These are phyloP conservation scores for Ophioderma brevispina DNA, from an alignment of 35 echinoderm and acorn worm genomes.

Conservation along the genomic window DNA sequence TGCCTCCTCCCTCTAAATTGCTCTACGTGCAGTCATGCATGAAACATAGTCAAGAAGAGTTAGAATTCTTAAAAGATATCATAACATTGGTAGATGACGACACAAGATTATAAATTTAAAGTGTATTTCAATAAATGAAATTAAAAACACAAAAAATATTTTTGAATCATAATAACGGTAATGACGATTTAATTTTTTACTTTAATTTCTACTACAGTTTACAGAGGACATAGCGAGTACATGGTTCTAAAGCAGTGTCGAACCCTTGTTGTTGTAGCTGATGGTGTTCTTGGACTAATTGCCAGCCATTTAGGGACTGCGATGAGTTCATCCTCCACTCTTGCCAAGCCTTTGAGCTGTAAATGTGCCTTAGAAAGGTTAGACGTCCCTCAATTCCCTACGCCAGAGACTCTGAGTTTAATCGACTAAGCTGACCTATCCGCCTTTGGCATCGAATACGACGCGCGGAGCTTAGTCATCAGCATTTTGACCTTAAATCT, in stretches of 20 bases:
- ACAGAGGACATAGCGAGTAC: conserved; percentile 56
- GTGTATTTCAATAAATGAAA: no score
- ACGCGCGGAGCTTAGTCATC: conserved; percentile 71
- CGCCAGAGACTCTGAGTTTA: conserved; percentile 69
- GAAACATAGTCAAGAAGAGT: no score
- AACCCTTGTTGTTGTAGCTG: conserved; percentile 72
- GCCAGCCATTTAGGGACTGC: conserved; percentile 64
- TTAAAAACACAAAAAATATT: no score
- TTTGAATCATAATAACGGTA: no score
- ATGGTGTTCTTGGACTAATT: conserved; percentile 61
- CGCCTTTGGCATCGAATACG: conserved; percentile 86
- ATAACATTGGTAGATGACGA: no score
- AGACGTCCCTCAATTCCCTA: conserved; percentile 72
- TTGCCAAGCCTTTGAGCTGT: conserved; percentile 88
- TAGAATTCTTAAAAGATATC: no score
- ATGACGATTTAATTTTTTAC: no score
- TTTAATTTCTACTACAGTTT: no score
- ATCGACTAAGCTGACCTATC: conserved; percentile 91
- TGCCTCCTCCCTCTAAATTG: no score
- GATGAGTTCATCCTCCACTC: conserved; percentile 87
- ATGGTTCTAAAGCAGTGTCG: conserved; percentile 40
- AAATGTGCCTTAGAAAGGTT: conserved; percentile 70
- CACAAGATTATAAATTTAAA: no score
- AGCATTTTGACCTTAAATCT: conserved; percentile 88
- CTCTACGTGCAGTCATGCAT: no score